Evolutionary conservation across 2,797 vertebrate genomes (phyloP), one percentile per base, ranked within the genome.

Genomic region (Hafferia zeledoni): DNA sequence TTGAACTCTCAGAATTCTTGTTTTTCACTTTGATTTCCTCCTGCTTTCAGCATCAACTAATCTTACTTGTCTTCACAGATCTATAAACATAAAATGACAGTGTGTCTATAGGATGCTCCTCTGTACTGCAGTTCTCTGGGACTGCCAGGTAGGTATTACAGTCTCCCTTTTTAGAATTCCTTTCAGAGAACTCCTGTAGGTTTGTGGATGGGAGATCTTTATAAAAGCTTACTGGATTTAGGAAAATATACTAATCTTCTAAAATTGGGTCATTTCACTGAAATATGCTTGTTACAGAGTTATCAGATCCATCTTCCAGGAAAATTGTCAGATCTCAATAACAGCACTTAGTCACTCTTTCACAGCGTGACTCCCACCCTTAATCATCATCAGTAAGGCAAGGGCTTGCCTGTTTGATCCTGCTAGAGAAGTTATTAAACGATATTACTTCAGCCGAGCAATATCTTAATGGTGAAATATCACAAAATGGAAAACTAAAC

Each of bases 261-360:
- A 87, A 93, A 93, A 96, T 91, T 92, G 75, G 75, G 89, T 94
- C 64, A 93, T 95, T 96, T 90, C 76, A 91, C 69, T 61, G 87
- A 88, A 94, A 91, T 92, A 83, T 72, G 50, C 94, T 83, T 83
- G 72, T 89, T 94, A 72, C 19, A 81, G 77, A 67, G 87, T 85
- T 94, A 94, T 94, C 91, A 91, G 70, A 87, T 86, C 82, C 70
- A 69, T 86, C 69, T 92, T 91, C 52, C 85, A 95, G 88, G 86
- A 95, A 96, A 96, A 87, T 78, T 31, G 79, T 65, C 68, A 77
- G 88, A 69, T 89, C 76, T 93, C 74, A 86, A 50, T 64, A 92
- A 74, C 61, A 89, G 92, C 63, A 87, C 78, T 91, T 87, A 95
- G 71, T 57, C 90, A 75, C 60, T 93, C 65, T 61, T 69, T 95